Evolutionary conservation across 53 echinoderm and acorn worm species (phyloP), one percentile per base, ranked within the genome.

Genomic region (Antedon mediterranea): DNA sequence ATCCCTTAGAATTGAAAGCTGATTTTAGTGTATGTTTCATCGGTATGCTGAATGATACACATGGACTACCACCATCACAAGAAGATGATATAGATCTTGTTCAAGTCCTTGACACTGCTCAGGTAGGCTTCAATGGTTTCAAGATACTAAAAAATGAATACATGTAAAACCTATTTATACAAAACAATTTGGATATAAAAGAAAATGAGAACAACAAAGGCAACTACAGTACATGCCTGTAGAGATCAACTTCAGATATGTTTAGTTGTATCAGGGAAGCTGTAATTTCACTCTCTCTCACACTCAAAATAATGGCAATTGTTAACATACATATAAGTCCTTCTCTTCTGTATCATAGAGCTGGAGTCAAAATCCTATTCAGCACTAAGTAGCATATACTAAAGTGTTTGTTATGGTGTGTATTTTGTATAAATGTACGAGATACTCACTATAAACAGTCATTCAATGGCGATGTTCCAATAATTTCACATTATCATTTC

Each of bases 61-160:
- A 91, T 74, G 91, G 91, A 44, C 86, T 91, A 0, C 88, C 88
- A 14, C 91, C 88, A 70, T 91, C 85, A 9, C 88, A 91, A 76
- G 91, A 91, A 74, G 88, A 91, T 27, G 84, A 91, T 33, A 77
- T 91, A 14, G 91, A 91, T 79, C 76, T 91, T 6, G 86, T 91
- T 34, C 85, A 91, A 34, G 88, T 88, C 15, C 43, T 91, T 4
- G 91, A 91, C 34, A 85, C 85, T 28, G 91, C 91, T 29, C 88
- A 88, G 86, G 91, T 91, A 78, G 29, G 34, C 74, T 11, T 73
- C 37, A 37, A n/a, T n/a, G 15, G 57, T 44, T 44, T 44, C 13
- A 13, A 44, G 23, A 23, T 44, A 23, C 23, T 44, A 13, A 44
- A 44, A 44, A 15, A 44, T 13, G 13, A 15, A 23, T 44, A 44